Evolutionary conservation across 2,888 invertebrate species (phyloP), one percentile per base, ranked within the genome.

Genomic region (Apotomis betuletana): DNA sequence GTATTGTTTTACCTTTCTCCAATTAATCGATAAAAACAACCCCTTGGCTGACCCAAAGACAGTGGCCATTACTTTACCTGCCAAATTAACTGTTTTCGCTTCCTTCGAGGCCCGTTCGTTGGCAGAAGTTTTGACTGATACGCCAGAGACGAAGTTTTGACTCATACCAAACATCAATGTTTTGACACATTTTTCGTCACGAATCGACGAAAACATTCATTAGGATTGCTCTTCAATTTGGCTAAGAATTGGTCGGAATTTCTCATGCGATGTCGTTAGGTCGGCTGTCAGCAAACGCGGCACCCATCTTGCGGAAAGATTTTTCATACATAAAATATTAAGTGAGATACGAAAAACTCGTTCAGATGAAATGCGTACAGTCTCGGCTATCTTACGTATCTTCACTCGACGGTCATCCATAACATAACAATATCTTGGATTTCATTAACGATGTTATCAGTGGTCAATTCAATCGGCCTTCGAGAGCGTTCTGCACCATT

Each of bases 1-100:
- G 49, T 51, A 62, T 51, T 10, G 41, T 58, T 59, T 59, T 41
- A 59, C 38, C 57, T 38, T 58, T 38, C 57, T 58, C 57, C 38
- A 58, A 38, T 5, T 58, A 58, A 58, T 58, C 57, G 57, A 36
- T 57, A 57, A 38, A 38, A 8, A 54, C 15, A 58, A 58, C 38
- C 38, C 58, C 57, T 57, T 57, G 8, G n/a, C n/a, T 41, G 58
- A 12, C 58, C 41, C 41, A 41, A 41, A 41, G 6, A 41, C 5
- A 41, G 41, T 41, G 41, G 41, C 41, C 41, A 41, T 41, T 41
- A 41, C 41, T 6, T 41, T 41, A 4, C 41, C 41, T 6, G 6
- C 6, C 41, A 6, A 41, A 41, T 41, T 41, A 41, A 41, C 41
- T 5, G 41, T 41, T 41, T 41, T 41, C 6, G 41, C 5, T 41